Base-by-base conservation (phyloP, 2,113 vertebrate species). In the Gila orcuttii region DNA sequence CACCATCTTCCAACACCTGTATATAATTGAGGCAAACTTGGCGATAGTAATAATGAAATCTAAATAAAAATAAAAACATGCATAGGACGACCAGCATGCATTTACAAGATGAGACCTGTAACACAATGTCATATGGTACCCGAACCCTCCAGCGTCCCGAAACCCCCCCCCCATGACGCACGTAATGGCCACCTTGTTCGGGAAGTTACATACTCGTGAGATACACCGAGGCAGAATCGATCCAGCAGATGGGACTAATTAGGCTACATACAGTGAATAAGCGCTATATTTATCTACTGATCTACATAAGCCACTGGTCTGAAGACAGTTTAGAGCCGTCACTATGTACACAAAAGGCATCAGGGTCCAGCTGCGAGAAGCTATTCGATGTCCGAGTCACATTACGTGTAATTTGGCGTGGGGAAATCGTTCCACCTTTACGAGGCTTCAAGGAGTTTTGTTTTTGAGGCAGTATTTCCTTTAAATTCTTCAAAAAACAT, bases 71-170 rank as follows among this genome's bases (percentile, higher is more conserved):
- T 84, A 80, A 91, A 91, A 89, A 89, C 94, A 93, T 95, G 94
- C 94, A 94, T 85, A 89, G 83, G 45, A 87, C 69, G 93, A 94
- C 91, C 62, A 93, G 94, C 95, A 95, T 95, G 95, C 95, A 94
- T 93, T 94, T 93, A 93, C 92, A 90, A 86, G 91, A 94, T 93
- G 93, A 92, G 85, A 91, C 89, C 92, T 92, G 93, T 47, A 74
- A 25, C 71, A 74, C 71, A 74, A 74, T 74, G 39, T 47, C 23
- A 45, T 47, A 74, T 45, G 71, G 71, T 23, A 83, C 52, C 68
- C 64, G 62, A 89, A 92, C 69, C 87, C 86, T 78, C 73, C 89
- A 90, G 88, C 75, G 62, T 77, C 87, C 89, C 86, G 83, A 85
- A 87, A 84, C 60, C 76, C 6, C 8, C 76, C 6, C 8, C 64